A percentile compares a stretch with the other conserved stretches of the same genome.
phyloP scores from a whole-genome alignment of 2,888 invertebrate genomes.

The Dastarcus helophoroides region DNA sequence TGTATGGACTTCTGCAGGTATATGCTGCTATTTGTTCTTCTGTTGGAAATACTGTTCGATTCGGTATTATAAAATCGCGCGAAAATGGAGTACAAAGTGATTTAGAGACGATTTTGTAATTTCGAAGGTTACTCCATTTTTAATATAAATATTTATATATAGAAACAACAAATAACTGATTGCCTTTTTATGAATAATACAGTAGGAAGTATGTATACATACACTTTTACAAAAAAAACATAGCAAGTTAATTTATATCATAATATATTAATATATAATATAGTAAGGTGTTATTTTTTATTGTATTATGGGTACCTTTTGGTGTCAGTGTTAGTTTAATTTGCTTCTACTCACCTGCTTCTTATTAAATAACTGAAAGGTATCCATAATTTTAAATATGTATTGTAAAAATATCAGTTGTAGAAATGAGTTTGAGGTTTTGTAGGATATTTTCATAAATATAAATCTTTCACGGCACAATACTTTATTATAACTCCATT shows the following conservation, averaged over 20 bases:
- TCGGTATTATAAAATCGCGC: slow-evolving; percentile 29
- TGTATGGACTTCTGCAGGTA: not conserved
- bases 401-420: slow-evolving; percentile 36
- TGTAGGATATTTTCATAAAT: slow-evolving; percentile 40
- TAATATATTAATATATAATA: slow-evolving; percentile 9
- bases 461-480: slow-evolving; percentile 37
- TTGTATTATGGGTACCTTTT: slow-evolving; percentile 24
- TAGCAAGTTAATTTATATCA: slow-evolving; percentile 33
- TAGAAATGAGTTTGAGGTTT: slow-evolving; percentile 38
- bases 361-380: slow-evolving; percentile 18
- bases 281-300: slow-evolving; percentile 32
- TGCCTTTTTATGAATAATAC: slow-evolving; percentile 36
- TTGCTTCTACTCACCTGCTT: slow-evolving; percentile 21
- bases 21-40: slow-evolving; percentile 15
- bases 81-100: slow-evolving; percentile 26
- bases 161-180: slow-evolving; percentile 38
- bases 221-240: slow-evolving; percentile 38
- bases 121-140: slow-evolving; percentile 29
- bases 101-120: slow-evolving; percentile 29
- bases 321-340: slow-evolving; percentile 18
- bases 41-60: slow-evolving; percentile 23
- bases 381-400: slow-evolving; percentile 27
- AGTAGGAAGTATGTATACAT: slow-evolving; percentile 36
- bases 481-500: not conserved
- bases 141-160: slow-evolving; percentile 34